Base-by-base conservation (phyloP, 2,888 invertebrate genomes). In the Lymantria dispar region DNA sequence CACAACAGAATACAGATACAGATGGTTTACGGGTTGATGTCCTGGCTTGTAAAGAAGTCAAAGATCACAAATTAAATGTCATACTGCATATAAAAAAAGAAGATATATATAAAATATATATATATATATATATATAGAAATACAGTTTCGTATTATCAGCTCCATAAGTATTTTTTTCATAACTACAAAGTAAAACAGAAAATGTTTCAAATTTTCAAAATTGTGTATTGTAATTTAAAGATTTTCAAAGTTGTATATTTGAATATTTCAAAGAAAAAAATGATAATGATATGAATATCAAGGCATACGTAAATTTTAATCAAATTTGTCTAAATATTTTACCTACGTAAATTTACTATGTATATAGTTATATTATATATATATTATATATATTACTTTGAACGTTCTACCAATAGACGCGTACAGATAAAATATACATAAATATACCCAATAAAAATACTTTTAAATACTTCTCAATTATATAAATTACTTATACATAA, bases 401-500 rank as follows among this genome's bases (percentile, higher is more conserved):
- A 48, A 50, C 22, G 50, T 44, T 47, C 51, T 42, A 43, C 43
- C 14, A 8, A 45, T 41, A 43, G 29, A 45, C 43, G 39, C 43
- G 43, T 43, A 5, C 45, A 40, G 50, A 45, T 29, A 38, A 46
- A 37, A 49, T 40, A 43, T 60, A 56, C 38, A 60, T 47, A 29
- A 39, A 56, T 45, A 41, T 50, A 56, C 45, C 49, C 22, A 12
- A 43, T 44, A 50, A 50, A 52, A 44, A 44, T 48, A 53, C 51
- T 60, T 60, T 29, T 30, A 31, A n/a, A 62, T 57, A 56, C 60
- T 64, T 68, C 45, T 53, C 60, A 54, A 64, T 60, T 58, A 59
- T 67, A 68, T 70, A 59, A 52, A 54, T 50, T 33, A 49, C 22
- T 50, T 43, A 49, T 58, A 68, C 64, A 69, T 48, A 59, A 62